Evolutionary conservation across 2,797 vertebrate genomes (phyloP), one percentile per base, ranked within the genome.

Genomic region (Trichosurus vulpecula): DNA sequence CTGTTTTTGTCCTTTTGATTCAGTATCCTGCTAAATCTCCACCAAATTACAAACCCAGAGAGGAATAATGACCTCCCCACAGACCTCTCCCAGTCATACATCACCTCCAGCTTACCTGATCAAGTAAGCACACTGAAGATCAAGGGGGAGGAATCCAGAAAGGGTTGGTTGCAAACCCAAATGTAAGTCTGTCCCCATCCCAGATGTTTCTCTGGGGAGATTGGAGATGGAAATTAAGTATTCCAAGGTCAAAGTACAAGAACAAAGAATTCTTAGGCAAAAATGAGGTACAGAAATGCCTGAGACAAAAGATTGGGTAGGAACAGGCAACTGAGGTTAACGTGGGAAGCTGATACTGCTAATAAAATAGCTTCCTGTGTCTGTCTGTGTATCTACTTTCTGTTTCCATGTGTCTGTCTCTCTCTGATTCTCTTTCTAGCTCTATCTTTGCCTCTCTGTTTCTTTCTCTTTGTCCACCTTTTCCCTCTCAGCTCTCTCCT

Each of bases 31-130:
- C 81, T 51, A 92, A 91, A 93, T 91, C 11, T n/a, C 58, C 41
- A 25, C 31, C 91, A 93, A 96, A 90, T 95, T 93, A 92, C 53
- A 95, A 94, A 92, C 55, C 9, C 22, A 29, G 58, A 92, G 10
- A 90, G 61, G 52, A 41, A 3, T 89, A 66, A 66, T 56, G 91
- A 54, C 31, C 93, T 19, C 11, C 52, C n/a, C 51, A n/a, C 74
- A 92, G 91, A 66, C 11, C 1, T 96, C 41, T 58, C 10, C 9
- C 41, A 91, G 61, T 57, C 95, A 54, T 35, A 92, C 35, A 29
- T 87, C 74, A 87, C 22, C 47, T 95, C 6, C 22, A 87, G 52
- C 56, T 92, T 89, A 90, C 41, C 41, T 31, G 29, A 27, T 52
- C 51, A 58, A 35, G 92, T 11, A 58, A 35, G 92, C 11, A 10